A percentile compares a stretch with the other conserved stretches of the same genome.
These are phyloP conservation scores for Sylvietta virens DNA, from an alignment of 2,113 vertebrate genomes.

Conservation along the genomic window DNA sequence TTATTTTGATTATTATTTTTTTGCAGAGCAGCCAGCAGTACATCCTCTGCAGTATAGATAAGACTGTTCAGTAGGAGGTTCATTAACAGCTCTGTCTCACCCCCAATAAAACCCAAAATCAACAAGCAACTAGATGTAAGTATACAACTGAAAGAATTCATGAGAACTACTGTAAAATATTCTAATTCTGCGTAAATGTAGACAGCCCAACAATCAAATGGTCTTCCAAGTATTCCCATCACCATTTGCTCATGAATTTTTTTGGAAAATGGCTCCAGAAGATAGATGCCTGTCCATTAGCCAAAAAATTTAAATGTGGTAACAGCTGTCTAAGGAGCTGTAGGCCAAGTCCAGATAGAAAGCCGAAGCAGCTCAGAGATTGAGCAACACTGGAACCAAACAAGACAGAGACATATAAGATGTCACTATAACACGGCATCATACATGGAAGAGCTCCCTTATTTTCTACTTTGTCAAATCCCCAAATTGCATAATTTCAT, in stretches of 20 bases:
- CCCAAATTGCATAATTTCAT: neutral
- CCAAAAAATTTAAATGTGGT: neutral
- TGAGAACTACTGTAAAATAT: neutral
- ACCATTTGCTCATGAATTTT: neutral
- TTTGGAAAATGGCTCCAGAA: neutral
- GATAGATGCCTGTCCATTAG: neutral
- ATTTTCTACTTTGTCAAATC: neutral
- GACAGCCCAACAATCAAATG: neutral
- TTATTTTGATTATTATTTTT: neutral
- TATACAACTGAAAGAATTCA: neutral
- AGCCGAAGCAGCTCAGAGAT: neutral
- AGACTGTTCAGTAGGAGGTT: neutral
- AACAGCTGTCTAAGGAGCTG: neutral
- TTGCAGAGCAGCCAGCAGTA: neutral
- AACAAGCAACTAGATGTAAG: neutral
- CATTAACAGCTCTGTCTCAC: neutral
- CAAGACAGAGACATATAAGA: neutral
- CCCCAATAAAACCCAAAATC: fast-evolving
- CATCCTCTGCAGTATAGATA: neutral
- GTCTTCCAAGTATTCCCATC: neutral
- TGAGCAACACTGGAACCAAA: neutral
- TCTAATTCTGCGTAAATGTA: neutral
- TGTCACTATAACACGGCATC: neutral
- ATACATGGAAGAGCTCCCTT: neutral
- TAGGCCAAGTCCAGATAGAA: neutral